phyloP scores from a whole-genome alignment of 2,797 vertebrate genomes.

The Fringilla coelebs region DNA sequence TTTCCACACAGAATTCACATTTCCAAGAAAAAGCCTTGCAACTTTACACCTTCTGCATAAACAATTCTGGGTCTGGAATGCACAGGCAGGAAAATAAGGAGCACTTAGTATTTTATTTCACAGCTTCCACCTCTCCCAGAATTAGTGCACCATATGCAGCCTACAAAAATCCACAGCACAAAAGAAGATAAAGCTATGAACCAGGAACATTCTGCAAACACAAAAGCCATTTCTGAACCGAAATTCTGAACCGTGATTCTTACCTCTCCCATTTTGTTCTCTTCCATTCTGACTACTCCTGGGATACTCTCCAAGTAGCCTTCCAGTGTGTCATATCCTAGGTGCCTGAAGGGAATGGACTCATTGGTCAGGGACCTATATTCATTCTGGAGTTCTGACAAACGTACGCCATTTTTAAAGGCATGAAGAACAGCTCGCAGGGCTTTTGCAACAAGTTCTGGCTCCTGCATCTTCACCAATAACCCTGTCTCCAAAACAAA shows the following conservation, averaged over 20 bases:
- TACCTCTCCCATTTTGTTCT: constrained; percentile 81
- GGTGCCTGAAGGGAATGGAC: constrained; percentile 80
- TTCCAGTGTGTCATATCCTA: constrained; percentile 83
- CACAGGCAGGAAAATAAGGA: background rate
- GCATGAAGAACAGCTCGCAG: constrained; percentile 88
- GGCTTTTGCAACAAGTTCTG: constrained; percentile 85
- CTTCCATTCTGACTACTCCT: constrained; percentile 82
- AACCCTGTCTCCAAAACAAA: background rate
- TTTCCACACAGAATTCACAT: background rate
- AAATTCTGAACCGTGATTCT: constrained; percentile 17
- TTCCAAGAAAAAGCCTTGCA: background rate
- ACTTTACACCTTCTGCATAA: background rate
- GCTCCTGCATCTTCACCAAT: constrained; percentile 80
- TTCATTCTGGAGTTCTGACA: constrained; percentile 80
- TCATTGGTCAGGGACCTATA: constrained; percentile 87
- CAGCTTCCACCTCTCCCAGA: background rate
- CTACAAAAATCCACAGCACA: background rate
- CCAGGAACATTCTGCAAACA: background rate
- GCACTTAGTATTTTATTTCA: background rate
- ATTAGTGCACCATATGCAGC: background rate
- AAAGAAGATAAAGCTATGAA: background rate
- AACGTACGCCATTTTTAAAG: constrained; percentile 81
- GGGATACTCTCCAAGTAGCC: constrained; percentile 84
- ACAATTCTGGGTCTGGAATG: background rate
- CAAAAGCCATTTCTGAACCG: background rate